A percentile compares a stretch with the other conserved stretches of the same genome.
phyloP scores from a whole-genome alignment of 2,113 vertebrate species.

The Picathartes gymnocephalus region DNA sequence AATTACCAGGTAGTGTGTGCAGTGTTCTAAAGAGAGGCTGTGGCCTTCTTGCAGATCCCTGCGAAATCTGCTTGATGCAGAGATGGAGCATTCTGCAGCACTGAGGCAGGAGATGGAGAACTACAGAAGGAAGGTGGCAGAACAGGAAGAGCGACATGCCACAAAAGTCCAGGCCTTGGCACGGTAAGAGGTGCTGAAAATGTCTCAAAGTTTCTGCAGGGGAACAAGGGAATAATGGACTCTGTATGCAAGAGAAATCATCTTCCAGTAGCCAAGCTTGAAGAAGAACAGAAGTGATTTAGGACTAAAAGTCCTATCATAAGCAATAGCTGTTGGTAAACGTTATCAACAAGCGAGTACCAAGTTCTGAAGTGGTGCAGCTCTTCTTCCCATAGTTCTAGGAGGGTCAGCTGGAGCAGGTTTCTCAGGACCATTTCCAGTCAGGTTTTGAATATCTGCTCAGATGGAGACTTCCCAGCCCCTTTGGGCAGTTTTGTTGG shows the following conservation, averaged over 20 bases:
- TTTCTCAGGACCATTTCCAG: background rate
- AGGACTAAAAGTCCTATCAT: background rate
- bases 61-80: conserved; percentile 88
- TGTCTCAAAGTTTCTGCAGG: background rate
- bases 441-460: background rate
- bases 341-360: background rate
- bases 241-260: background rate
- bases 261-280: background rate
- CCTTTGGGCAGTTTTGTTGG: background rate
- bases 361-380: background rate
- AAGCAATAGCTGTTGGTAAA: background rate
- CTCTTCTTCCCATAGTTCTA: background rate
- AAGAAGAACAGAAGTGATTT: background rate
- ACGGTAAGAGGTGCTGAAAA: conserved; percentile 69
- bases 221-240: background rate
- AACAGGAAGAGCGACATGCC: conserved; percentile 89
- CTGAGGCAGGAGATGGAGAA: conserved; percentile 88
- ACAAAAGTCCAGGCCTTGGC: conserved; percentile 88
- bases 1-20: background rate
- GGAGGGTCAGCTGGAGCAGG: background rate
- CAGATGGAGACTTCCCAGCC: background rate
- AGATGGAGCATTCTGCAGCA: conserved; percentile 94
- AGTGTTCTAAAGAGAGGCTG: background rate
- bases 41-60: conserved; percentile 81
- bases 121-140: conserved; percentile 82